Percentiles rank a stretch among this genome's conserved stretches.
Conservation (phyloP, 2,888 invertebrate species). For the Dicyrtomina minuta region DNA sequence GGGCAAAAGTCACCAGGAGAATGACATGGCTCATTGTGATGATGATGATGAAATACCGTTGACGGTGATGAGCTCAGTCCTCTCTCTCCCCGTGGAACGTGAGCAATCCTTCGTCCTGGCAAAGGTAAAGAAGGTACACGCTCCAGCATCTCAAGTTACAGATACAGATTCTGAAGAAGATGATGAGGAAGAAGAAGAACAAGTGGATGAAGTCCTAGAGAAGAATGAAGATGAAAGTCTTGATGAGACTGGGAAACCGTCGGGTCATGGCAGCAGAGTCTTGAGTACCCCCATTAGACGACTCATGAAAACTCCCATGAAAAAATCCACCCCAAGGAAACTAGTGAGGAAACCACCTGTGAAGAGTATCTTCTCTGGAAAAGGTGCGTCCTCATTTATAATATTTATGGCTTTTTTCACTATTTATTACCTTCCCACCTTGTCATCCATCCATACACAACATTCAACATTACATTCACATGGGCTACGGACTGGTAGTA, state of each 20-base stretch:
- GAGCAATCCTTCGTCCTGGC: background rate
- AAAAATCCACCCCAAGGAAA: conserved; percentile 39
- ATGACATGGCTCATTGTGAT: conserved; percentile 17
- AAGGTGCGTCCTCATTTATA: conserved; percentile 39
- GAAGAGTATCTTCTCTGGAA: conserved; percentile 45
- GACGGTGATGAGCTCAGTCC: no score
- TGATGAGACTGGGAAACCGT: background rate
- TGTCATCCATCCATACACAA: conserved; percentile 23
- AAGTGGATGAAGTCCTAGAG: conserved; percentile 3
- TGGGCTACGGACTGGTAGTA: background rate
- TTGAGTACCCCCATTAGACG: conserved; percentile 17
- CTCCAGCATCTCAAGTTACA: background rate
- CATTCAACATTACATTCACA: conserved; percentile 1
- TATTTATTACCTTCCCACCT: conserved; percentile 32
- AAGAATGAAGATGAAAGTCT: conserved; percentile 17
- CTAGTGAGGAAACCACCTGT: conserved; percentile 48
- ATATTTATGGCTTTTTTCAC: conserved; percentile 31
- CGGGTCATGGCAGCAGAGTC: conserved; percentile 16
- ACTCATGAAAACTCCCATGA: conserved; percentile 28
- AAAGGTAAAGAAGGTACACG: background rate
- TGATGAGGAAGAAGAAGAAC: conserved; percentile 23
- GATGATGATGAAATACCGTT: background rate
- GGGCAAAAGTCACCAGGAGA: background rate
- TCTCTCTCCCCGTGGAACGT: background rate
- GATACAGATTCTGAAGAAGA: conserved; percentile 12